Evolutionary conservation across 2,113 vertebrate genomes (phyloP).

Genomic region (Odobenus rosmarus): DNA sequence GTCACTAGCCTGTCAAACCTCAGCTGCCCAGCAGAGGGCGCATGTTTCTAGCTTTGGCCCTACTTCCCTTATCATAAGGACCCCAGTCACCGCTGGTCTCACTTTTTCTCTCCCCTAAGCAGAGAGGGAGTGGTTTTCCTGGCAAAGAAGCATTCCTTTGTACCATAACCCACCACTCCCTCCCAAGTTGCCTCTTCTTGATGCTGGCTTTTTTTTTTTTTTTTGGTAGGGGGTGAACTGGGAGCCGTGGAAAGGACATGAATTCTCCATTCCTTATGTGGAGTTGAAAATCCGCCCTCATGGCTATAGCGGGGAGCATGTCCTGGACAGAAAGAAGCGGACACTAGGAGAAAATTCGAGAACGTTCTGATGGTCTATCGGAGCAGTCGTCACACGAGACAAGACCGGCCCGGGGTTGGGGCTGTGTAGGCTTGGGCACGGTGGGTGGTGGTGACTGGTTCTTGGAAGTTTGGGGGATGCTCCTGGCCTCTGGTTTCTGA

Average conservation of each 20-base stretch:
- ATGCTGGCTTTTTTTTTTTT: slow-evolving; percentile 16
- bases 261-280: slow-evolving; percentile 91
- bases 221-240: slow-evolving; percentile 91
- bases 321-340: slow-evolving; percentile 84
- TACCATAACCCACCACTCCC: neutral
- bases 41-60: too few relatives aligned
- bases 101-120: neutral
- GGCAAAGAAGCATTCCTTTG: neutral
- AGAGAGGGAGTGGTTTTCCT: neutral
- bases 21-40: slow-evolving; percentile 34
- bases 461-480: neutral
- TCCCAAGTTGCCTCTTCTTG: neutral
- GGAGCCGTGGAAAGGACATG: slow-evolving; percentile 94
- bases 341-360: slow-evolving; percentile 76
- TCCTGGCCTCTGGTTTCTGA: neutral
- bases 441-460: neutral
- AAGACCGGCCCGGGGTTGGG: neutral
- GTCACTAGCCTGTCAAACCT: neutral
- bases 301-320: slow-evolving; percentile 70
- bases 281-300: slow-evolving; percentile 92
- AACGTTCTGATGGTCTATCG: slow-evolving; percentile 30
- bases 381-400: neutral
- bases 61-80: neutral
- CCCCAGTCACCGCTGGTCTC: accelerated
- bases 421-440: neutral